These are phyloP conservation scores for Pampusana beccarii DNA, from an alignment of 2,113 vertebrate genomes.

Conservation along the genomic window DNA sequence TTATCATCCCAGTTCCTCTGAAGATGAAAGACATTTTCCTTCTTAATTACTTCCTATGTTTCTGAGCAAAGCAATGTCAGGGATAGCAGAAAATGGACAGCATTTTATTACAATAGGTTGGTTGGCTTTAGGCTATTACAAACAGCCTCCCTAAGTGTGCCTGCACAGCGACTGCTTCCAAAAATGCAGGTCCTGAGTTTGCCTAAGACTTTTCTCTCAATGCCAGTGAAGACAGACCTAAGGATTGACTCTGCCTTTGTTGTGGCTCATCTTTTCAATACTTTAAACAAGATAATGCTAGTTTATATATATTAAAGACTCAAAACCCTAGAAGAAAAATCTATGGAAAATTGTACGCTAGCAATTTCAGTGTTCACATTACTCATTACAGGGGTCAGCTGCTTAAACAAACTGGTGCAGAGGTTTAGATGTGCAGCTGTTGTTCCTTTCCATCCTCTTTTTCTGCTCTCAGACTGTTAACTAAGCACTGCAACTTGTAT, in stretches of 20 bases:
- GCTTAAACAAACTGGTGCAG: neutral
- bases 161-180: neutral
- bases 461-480: neutral
- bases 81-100: neutral
- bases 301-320: neutral
- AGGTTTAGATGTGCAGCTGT: neutral
- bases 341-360: neutral
- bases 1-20: neutral
- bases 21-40: constrained; percentile 16
- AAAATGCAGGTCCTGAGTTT: neutral
- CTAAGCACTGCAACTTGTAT: neutral
- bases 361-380: neutral
- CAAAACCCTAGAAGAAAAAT: neutral
- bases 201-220: neutral
- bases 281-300: neutral
- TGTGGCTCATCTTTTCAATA: neutral
- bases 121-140: neutral
- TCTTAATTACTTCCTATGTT: constrained; percentile 12
- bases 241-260: neutral
- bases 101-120: neutral
- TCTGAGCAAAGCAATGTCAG: constrained; percentile 4
- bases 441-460: neutral
- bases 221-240: neutral
- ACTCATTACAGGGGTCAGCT: neutral
- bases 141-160: neutral